Conservation (phyloP, 2,113 vertebrate genomes). For the Papio anubis region DNA sequence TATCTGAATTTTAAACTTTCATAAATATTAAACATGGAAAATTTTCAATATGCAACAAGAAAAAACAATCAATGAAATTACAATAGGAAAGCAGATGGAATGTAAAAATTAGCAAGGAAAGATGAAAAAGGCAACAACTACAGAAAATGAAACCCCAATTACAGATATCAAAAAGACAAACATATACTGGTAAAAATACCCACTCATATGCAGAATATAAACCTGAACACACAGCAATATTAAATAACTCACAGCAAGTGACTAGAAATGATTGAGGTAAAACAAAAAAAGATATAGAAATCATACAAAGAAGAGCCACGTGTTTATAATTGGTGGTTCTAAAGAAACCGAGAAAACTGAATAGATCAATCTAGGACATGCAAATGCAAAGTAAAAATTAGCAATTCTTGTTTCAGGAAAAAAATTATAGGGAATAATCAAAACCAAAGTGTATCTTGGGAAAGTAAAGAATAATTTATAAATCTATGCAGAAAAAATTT, state of each 20-base stretch:
- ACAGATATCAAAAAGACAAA: neutral
- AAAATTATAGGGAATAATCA: neutral
- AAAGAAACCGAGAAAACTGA: neutral
- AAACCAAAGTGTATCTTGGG: neutral
- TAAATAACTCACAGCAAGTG: neutral
- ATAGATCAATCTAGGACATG: neutral
- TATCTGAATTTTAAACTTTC: neutral
- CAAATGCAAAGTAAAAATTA: neutral
- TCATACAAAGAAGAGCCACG: neutral
- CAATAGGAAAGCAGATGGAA: neutral
- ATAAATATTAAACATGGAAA: neutral
- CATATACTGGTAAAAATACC: neutral
- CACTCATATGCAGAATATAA: neutral
- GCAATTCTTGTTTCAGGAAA: neutral
- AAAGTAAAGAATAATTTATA: neutral
- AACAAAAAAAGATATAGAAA: neutral
- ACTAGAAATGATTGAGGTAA: neutral
- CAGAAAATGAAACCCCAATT: neutral
- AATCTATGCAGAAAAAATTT: neutral
- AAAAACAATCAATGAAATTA: neutral
- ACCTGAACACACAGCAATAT: neutral
- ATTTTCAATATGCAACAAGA: neutral
- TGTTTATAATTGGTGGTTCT: neutral
- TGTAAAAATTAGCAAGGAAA: neutral
- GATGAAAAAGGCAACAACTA: too few relatives aligned